These are phyloP conservation scores for Apeltes quadracus DNA, from an alignment of 2,113 vertebrate species.

Conservation along the genomic window DNA sequence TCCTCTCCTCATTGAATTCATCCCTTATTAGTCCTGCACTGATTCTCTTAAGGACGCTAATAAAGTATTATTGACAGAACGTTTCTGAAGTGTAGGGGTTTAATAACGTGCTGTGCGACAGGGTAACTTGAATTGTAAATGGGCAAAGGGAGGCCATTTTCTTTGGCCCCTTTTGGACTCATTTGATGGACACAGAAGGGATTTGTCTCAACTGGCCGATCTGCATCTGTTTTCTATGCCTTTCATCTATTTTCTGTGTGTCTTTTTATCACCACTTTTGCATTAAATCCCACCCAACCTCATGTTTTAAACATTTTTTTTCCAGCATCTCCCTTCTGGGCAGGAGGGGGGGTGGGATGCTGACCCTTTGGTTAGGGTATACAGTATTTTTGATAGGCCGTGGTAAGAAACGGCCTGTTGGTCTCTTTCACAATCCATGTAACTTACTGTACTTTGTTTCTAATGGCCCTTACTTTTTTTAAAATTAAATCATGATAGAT, in stretches of 20 bases:
- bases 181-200: conserved; percentile 71
- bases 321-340: conserved; percentile 81
- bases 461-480: conserved; percentile 10
- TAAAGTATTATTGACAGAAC: conserved; percentile 49
- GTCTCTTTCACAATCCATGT: conserved; percentile 3
- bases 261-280: conserved; percentile 71
- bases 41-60: conserved; percentile 34
- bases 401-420: conserved; percentile 1
- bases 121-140: conserved; percentile 71
- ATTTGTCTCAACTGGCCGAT: conserved; percentile 71
- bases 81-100: conserved; percentile 32
- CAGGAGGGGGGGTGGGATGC: conserved; percentile 12
- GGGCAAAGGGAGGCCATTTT: conserved; percentile 65
- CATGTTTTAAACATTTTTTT: conserved; percentile 91
- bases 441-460: conserved; percentile 7
- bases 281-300: conserved; percentile 71
- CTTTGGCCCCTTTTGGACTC: conserved; percentile 66
- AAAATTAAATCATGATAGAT: not conserved
- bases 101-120: conserved; percentile 49
- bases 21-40: conserved; percentile 10
- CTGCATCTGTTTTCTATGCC: conserved; percentile 72
- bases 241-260: conserved; percentile 76
- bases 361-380: conserved; percentile 26
- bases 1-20: conserved; percentile 52
- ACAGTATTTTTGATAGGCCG: conserved; percentile 8